A percentile compares a stretch with the other conserved stretches of the same genome.
These are phyloP conservation scores for Biston stratarius DNA, from an alignment of 2,888 invertebrate genomes.

Conservation along the genomic window DNA sequence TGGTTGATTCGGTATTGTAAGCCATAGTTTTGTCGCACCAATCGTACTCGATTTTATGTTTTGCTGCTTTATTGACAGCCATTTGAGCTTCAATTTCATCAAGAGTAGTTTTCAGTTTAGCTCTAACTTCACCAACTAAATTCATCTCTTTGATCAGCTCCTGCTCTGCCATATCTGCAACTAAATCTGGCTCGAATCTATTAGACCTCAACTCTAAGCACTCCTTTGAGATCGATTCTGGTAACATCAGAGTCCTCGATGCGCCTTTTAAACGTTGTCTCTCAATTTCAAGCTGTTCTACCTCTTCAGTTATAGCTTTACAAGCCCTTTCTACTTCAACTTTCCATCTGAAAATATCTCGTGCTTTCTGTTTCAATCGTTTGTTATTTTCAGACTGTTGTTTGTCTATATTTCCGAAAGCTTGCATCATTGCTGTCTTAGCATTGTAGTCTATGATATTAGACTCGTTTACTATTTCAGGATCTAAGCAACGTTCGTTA, in stretches of 20 bases:
- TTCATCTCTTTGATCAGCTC: slow-evolving; percentile 92
- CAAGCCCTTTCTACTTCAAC: slow-evolving; percentile 90
- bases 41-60: slow-evolving; percentile 94
- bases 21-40: slow-evolving; percentile 96
- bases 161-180: slow-evolving; percentile 91
- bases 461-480: slow-evolving; percentile 81
- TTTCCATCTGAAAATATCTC: slow-evolving; percentile 91
- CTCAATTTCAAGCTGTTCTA: slow-evolving; percentile 89
- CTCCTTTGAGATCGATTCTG: slow-evolving; percentile 92
- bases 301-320: slow-evolving; percentile 89
- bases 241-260: slow-evolving; percentile 88
- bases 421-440: slow-evolving; percentile 88
- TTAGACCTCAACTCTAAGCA: slow-evolving; percentile 90
- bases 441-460: slow-evolving; percentile 87
- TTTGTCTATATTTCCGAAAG: slow-evolving; percentile 89
- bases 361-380: slow-evolving; percentile 88
- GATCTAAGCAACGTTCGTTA: slow-evolving; percentile 84
- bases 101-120: slow-evolving; percentile 87
- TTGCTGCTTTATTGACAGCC: slow-evolving; percentile 91
- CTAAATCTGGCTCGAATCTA: slow-evolving; percentile 90
- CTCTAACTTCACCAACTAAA: slow-evolving; percentile 89
- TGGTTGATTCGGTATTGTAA: slow-evolving; percentile 90
- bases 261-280: slow-evolving; percentile 89
- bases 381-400: slow-evolving; percentile 89
- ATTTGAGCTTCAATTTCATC: slow-evolving; percentile 90